Percentiles rank a stretch among this genome's conserved stretches.
Evolutionary conservation across 2,888 invertebrate genomes (phyloP).

Genomic region (Ypsolopha scabrella): DNA sequence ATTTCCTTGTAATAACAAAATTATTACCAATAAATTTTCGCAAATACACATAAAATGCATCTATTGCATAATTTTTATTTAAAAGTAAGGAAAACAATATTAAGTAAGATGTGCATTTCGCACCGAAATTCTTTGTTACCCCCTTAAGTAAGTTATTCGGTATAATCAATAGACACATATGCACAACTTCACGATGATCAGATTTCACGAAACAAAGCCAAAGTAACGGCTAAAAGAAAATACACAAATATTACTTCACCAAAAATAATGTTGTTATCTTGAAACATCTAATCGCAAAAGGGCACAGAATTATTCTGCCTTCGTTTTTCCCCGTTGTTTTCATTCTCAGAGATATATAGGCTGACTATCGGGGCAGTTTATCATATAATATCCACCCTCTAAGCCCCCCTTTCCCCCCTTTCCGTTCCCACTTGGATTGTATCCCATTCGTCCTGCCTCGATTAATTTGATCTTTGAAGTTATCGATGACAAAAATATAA

Average conservation of each 20-base stretch:
- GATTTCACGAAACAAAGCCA: background rate
- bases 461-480: too few species aligned
- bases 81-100: too few species aligned
- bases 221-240: background rate
- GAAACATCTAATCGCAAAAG: background rate
- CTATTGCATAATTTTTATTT: too few species aligned
- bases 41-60: background rate
- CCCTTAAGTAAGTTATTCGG: too few species aligned
- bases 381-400: constrained; percentile 8
- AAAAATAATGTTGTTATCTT: constrained; percentile 1
- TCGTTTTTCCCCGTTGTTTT: constrained; percentile 10
- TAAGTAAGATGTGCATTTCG: too few species aligned
- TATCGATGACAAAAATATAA: too few species aligned
- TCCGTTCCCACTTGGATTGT: too few species aligned
- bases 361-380: constrained; percentile 14
- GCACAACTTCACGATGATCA: background rate
- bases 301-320: constrained; percentile 7
- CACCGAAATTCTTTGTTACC: too few species aligned
- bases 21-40: too few species aligned
- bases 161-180: too few species aligned
- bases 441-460: too few species aligned
- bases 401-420: background rate
- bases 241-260: background rate
- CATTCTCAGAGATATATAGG: constrained; percentile 11
- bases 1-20: too few species aligned